A percentile compares a stretch with the other conserved stretches of the same genome.
phyloP scores from a whole-genome alignment of 2,113 vertebrate species.

The Gopherus evgoodei region DNA sequence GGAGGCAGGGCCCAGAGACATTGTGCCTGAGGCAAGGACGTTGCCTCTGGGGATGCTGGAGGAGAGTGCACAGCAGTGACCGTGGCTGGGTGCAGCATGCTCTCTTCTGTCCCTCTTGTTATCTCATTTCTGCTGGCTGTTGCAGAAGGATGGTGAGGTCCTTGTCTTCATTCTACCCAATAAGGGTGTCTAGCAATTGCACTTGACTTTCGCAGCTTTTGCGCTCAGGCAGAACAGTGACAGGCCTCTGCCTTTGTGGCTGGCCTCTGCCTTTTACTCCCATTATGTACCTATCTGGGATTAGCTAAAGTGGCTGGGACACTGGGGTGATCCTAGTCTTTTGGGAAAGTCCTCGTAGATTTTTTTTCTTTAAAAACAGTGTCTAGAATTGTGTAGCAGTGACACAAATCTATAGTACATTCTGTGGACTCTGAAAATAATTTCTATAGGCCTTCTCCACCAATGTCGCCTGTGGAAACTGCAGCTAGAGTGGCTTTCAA shows the following conservation, averaged over 20 bases:
- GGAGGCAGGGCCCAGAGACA: neutral
- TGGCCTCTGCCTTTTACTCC: neutral
- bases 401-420: neutral
- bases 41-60: neutral
- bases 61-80: neutral
- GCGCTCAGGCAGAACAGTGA: neutral
- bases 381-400: neutral
- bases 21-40: neutral
- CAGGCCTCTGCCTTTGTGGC: neutral
- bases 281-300: neutral
- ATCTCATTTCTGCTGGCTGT: neutral
- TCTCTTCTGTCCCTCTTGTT: neutral
- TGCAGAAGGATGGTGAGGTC: neutral
- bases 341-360: neutral
- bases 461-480: neutral
- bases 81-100: neutral
- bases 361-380: neutral
- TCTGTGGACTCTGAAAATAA: neutral
- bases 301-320: neutral
- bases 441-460: neutral
- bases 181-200: neutral
- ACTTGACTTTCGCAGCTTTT: neutral
- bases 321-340: conserved; percentile 9
- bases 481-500: neutral
- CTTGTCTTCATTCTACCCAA: neutral